These are phyloP conservation scores for Lycaena phlaeas DNA, from an alignment of 2,888 invertebrate species.

Conservation along the genomic window DNA sequence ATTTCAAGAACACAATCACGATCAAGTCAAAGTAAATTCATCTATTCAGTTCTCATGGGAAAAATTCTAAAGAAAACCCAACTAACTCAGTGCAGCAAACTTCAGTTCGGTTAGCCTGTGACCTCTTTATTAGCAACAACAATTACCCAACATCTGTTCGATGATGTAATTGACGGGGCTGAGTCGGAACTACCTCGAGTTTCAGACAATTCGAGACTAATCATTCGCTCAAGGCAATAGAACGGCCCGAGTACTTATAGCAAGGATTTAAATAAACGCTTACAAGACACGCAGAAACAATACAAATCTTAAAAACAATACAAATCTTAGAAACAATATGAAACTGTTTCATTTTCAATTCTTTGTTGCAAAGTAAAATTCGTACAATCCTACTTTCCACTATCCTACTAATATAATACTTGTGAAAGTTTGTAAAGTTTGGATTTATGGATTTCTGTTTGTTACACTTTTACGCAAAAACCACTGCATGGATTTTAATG, in stretches of 20 bases:
- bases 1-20: too few species aligned
- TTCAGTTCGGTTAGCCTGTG: constrained; percentile 1
- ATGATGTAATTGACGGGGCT: constrained; percentile 23
- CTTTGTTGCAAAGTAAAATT: too few species aligned
- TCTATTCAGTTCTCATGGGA: neutral
- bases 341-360: too few species aligned
- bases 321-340: too few species aligned
- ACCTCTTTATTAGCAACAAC: constrained; percentile 9
- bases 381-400: too few species aligned
- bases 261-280: constrained; percentile 25
- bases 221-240: constrained; percentile 55
- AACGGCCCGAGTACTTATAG: constrained; percentile 25
- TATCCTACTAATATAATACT: too few species aligned
- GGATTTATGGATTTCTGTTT: too few species aligned
- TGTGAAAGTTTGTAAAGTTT: too few species aligned
- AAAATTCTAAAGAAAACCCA: neutral
- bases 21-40: too few species aligned
- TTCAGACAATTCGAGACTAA: constrained; percentile 34
- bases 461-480: too few species aligned
- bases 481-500: too few species aligned
- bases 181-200: constrained; percentile 19
- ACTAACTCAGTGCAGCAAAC: neutral
- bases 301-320: neutral
- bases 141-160: constrained; percentile 18
- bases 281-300: neutral